Evolutionary conservation across 2,113 vertebrate species (phyloP), one percentile per base, ranked within the genome.

Genomic region (Sciurus niger): DNA sequence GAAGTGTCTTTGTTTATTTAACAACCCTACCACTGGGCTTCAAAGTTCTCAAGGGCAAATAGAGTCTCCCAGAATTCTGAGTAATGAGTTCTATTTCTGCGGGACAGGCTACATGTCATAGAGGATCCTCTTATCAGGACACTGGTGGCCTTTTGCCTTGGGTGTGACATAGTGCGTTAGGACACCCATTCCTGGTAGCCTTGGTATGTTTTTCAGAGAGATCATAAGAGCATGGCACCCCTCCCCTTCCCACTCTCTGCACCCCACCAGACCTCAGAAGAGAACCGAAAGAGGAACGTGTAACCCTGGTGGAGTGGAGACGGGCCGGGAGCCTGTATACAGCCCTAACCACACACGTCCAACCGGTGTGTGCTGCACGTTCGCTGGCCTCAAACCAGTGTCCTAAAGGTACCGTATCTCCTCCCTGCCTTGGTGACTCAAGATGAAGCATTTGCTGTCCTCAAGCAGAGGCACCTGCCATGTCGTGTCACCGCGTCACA

Each of bases 251-350:
- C 37, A 7, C 3, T 68, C 20, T 17, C 53, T 65, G 28, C 12
- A 46, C 25, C 46, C 58, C 53, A 14, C 9, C 34, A 12, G 11
- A 6, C 48, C 82, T 24, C 67, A 80, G 88, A 94, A 22, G 63
- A 91, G 96, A 97, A 88, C 65, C 65, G 76, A 96, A 96, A 97
- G 93, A 84, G 91, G 87, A 93, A 74, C 70, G 16, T 7, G 30
- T 0, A 68, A 4, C 70, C 63, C 14, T 20, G 28, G 48, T 8
- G 12, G 51, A 18, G 48, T 3, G 7, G n/a, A 92, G 72, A 63
- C 63, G 6, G 70, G 28, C 43, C 28, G 17, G 53, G 60, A 84
- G 91, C 4, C 1, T 5, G 0, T 0, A 0, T 30, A 7, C 48
- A 86, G 58, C 25, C 70, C 22, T 28, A 1, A 37, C 18, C 13